Base-by-base conservation (phyloP, 2,113 vertebrate species). In the Anoura caudifer region DNA sequence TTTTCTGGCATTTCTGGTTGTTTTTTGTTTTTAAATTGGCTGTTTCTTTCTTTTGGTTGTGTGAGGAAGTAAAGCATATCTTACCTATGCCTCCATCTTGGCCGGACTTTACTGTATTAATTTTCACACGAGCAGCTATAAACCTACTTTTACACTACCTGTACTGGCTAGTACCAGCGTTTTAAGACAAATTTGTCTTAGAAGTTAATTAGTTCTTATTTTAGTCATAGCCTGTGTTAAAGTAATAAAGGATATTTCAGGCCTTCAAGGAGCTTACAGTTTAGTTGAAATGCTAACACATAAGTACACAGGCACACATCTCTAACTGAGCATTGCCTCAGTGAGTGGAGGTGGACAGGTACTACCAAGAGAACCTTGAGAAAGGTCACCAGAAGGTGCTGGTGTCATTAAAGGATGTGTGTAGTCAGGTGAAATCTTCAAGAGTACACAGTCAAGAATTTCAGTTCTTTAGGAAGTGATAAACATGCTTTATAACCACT, bases 171-270 rank as follows among this genome's bases (percentile, higher is more conserved):
- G 45, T 83, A 67, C n/a, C 38, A 24, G 41, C 79, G 17, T 90
- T 75, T 45, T 92, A 50, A 69, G 41, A 70, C 43, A 79, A 85
- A 50, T 69, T 90, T 47, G 36, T 56, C 41, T n/a, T n/a, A 84
- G n/a, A 45, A 2, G 7, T 63, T 82, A 47, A 2, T 59, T 69
- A 79, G 36, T 85, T 83, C 17, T 67, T 63, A 5, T 86, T 84
- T 80, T 45, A 56, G 82, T 87, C 22, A 20, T 41, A 59, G 38
- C 69, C 70, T 69, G 24, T 12, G n/a, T 54, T 91, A 76, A 38
- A 15, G 52, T 63, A 19, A 76, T 59, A 33, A 73, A 61, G 43
- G 13, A 54, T 33, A 61, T 59, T 83, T 31, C 70, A 65, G 59
- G 47, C n/a, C 47, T 95, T 45, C 22, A 80, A 59, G 73, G 56